Percentiles rank a stretch among this genome's conserved stretches.
Evolutionary conservation across 2,888 invertebrate genomes (phyloP).

Genomic region (Gerris lacustris): DNA sequence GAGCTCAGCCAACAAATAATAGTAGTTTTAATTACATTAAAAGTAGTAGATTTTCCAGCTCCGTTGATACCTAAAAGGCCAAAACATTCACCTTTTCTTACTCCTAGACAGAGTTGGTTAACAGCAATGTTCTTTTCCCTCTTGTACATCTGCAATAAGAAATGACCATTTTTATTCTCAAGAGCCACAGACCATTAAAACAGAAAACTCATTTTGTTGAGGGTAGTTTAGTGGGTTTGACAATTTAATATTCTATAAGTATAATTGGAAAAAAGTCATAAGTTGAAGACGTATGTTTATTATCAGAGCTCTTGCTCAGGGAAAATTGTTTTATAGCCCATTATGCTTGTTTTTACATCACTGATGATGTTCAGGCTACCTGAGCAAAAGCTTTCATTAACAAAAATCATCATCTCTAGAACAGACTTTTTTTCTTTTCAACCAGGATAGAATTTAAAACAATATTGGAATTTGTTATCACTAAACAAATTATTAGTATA

Average conservation of each 20-base stretch:
- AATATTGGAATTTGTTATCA: neutral
- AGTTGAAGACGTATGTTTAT: too few relatives aligned
- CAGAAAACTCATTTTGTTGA: neutral
- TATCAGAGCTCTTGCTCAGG: too few relatives aligned
- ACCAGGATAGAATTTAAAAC: neutral
- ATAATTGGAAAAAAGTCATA: too few relatives aligned
- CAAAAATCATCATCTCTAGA: too few relatives aligned
- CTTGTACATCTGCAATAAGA: constrained; percentile 19
- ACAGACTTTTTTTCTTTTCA: neutral
- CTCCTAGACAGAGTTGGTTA: constrained; percentile 45
- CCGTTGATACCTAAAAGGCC: constrained; percentile 75
- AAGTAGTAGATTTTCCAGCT: constrained; percentile 78
- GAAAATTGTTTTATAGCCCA: too few relatives aligned
- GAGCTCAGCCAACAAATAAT: too few relatives aligned
- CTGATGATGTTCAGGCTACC: too few relatives aligned
- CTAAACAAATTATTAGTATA: too few relatives aligned
- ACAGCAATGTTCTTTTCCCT: constrained; percentile 39
- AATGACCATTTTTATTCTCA: neutral
- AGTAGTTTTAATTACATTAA: constrained; percentile 42
- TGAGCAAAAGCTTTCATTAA: too few relatives aligned
- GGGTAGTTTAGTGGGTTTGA: neutral
- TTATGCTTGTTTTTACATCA: too few relatives aligned
- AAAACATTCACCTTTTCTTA: constrained; percentile 63
- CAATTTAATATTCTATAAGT: neutral
- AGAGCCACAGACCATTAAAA: neutral